Percentiles rank a stretch among this genome's conserved stretches.
Conservation (phyloP, 2,888 invertebrate species). For the Ctena decussata region DNA sequence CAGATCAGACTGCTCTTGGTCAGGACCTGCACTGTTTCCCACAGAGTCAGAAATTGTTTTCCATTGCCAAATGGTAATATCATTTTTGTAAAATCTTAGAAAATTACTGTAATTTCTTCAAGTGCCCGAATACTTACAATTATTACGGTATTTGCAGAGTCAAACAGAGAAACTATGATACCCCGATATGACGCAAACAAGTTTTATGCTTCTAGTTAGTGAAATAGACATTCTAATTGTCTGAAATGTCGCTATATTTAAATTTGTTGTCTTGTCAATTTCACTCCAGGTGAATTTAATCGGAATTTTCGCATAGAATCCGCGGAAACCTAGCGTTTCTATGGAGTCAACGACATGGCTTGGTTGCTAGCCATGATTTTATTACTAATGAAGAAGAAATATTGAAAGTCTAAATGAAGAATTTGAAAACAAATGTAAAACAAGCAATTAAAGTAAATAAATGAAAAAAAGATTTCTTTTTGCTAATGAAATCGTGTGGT, state of each 20-base stretch:
- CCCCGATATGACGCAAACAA: neutral
- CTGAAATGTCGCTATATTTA: constrained; percentile 2
- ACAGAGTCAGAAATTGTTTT: no score
- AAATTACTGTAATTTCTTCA: no score
- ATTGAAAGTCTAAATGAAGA: neutral
- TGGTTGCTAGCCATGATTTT: neutral
- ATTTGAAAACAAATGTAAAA: neutral
- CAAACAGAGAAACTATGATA: neutral
- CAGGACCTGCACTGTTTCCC: no score
- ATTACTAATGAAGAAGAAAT: neutral
- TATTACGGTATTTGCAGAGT: neutral
- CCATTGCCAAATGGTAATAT: no score
- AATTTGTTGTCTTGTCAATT: neutral
- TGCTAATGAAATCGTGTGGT: neutral
- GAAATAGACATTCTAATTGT: constrained; percentile 11
- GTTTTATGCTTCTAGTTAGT: neutral
- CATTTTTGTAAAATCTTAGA: no score
- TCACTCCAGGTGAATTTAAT: neutral
- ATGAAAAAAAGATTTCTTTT: neutral
- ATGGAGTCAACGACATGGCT: neutral
- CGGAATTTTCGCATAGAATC: constrained; percentile 5
- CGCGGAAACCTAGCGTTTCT: neutral
- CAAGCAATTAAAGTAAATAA: neutral
- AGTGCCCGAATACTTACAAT: no score
- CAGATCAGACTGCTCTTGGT: no score